Evolutionary conservation across 2,113 vertebrate genomes (phyloP).

Genomic region (Theristicus caerulescens): DNA sequence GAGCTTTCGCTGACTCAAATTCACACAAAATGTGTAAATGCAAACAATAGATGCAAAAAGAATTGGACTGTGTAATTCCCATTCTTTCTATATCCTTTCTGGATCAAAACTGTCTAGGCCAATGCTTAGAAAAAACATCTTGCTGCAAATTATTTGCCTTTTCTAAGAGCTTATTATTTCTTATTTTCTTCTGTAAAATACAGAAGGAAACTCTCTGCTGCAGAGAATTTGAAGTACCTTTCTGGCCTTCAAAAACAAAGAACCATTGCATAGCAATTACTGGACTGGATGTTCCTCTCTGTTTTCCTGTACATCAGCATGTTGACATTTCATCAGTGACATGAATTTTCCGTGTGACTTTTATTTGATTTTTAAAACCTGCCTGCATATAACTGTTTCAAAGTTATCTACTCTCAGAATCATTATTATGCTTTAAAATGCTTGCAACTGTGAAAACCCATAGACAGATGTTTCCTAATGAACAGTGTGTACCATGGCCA

Average conservation of each 20-base stretch:
- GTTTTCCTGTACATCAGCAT: conserved; percentile 22
- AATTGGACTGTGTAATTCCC: neutral
- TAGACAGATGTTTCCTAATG: conserved; percentile 68
- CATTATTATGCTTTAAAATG: conserved; percentile 21
- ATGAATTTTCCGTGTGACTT: neutral
- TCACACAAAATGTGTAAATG: neutral
- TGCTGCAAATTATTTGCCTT: neutral
- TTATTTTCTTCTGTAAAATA: neutral
- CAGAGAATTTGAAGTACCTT: neutral
- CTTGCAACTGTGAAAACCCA: conserved; percentile 42
- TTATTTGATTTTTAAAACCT: neutral
- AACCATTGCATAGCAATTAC: neutral
- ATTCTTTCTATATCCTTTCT: neutral
- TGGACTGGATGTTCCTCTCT: neutral
- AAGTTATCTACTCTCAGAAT: conserved; percentile 11
- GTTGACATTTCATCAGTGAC: neutral
- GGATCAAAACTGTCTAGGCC: neutral
- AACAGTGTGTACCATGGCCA: neutral
- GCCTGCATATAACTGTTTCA: neutral
- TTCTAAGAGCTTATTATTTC: neutral
- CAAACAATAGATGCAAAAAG: neutral
- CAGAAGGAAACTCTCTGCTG: neutral
- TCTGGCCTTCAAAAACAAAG: neutral
- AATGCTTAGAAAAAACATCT: neutral
- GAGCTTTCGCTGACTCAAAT: neutral